Base-by-base conservation (phyloP, 2,797 vertebrate species). In the Rhincodon typus region DNA sequence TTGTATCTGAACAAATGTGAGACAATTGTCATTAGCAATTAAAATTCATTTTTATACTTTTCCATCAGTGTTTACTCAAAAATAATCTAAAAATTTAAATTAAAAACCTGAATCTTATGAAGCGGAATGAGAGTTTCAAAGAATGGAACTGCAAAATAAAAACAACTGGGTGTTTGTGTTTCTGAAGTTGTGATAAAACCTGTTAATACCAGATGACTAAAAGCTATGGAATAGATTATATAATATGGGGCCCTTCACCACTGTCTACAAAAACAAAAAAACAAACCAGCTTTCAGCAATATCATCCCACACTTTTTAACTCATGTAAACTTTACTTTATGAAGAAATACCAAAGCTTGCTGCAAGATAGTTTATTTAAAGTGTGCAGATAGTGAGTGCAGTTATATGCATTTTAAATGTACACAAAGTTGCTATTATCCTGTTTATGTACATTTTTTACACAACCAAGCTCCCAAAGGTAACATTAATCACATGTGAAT, bases 141-240 rank as follows among this genome's bases (percentile, higher is more conserved):
- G 72, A 57, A 57, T 53, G 17, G 70, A 74, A 57, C 67, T 50
- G 67, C 72, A 77, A 94, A 77, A 72, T 17, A 95, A 94, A 50
- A 15, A 34, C 69, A 95, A 95, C 53, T 74, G 94, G 42, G 27
- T 53, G 94, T 74, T 50, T 17, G 50, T 38, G 50, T 38, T 53
- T 77, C 15, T 3, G 17, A 77, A 91, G 46, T 46, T 77, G 13
- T 42, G 53, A 70, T 72, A 74, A 27, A 25, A 77, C 77, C 25
- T 74, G 50, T 95, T 95, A 50, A 77, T 95, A 77, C 57, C 94
- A 95, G 70, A 77, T 95, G 70, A 72, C 70, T 77, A 30, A 95
- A 77, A 50, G 15, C 93, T 46, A 74, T 57, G 46, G 72, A 95
- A 77, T 50, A n/a, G 70, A 50, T 95, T 57, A 95, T 21, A 77